A percentile compares a stretch with the other conserved stretches of the same genome.
Conservation (phyloP, 2,797 vertebrate species). For the Gouania willdenowi region DNA sequence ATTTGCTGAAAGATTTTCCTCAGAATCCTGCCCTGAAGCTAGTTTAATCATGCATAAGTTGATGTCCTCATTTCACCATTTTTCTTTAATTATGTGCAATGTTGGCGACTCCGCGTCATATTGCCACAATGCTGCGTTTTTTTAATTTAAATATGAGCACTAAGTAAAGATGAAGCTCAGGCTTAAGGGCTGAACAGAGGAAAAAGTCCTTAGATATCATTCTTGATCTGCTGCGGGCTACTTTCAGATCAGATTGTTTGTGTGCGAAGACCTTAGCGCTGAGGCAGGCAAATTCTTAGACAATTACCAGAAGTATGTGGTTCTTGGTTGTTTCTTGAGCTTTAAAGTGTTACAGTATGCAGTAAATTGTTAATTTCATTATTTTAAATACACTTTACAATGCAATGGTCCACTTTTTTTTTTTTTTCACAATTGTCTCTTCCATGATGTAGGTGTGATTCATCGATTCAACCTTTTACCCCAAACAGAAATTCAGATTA, state of each 20-base stretch:
- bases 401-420: too few relatives aligned
- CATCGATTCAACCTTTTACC: too few relatives aligned
- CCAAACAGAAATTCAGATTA: too few relatives aligned
- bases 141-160: neutral
- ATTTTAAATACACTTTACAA: too few relatives aligned
- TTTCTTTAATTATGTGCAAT: constrained; percentile 18
- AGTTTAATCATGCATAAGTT: constrained; percentile 22
- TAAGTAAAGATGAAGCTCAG: neutral
- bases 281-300: too few relatives aligned
- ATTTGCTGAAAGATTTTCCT: constrained; percentile 14
- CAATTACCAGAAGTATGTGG: too few relatives aligned
- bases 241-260: neutral
- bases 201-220: neutral
- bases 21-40: constrained; percentile 12
- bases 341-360: too few relatives aligned
- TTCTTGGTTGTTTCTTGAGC: too few relatives aligned
- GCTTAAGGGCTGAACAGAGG: neutral
- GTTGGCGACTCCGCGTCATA: constrained; percentile 7
- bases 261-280: neutral
- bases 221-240: neutral
- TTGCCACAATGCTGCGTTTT: constrained; percentile 4
- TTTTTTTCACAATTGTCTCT: too few relatives aligned
- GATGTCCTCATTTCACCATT: constrained; percentile 11
- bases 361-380: too few relatives aligned
- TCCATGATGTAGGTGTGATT: too few relatives aligned